A percentile compares a stretch with the other conserved stretches of the same genome.
phyloP scores from a whole-genome alignment of 2,113 vertebrate species.

The Casuarius casuarius region DNA sequence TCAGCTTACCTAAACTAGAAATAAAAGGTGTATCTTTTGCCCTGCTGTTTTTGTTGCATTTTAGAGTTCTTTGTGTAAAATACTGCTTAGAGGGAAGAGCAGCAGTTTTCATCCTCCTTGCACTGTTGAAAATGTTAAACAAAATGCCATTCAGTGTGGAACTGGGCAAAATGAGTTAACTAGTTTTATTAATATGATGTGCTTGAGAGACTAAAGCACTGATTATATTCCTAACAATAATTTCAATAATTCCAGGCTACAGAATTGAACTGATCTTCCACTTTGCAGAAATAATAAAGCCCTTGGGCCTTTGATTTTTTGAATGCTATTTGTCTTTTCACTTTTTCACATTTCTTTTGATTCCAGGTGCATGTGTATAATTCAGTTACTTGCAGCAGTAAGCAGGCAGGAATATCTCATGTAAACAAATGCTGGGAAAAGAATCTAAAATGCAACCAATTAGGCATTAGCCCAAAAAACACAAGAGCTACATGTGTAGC shows the following conservation, averaged over 20 bases:
- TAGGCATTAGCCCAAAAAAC: neutral
- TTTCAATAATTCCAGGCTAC: neutral
- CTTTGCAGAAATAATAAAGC: neutral
- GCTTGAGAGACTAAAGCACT: neutral
- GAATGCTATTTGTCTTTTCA: neutral
- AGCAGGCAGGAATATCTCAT: neutral
- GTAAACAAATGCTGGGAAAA: neutral
- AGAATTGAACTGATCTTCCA: neutral
- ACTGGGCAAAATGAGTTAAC: neutral
- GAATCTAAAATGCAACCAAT: neutral
- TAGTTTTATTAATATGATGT: neutral
- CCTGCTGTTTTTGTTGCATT: neutral
- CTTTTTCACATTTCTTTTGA: neutral
- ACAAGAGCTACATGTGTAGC: neutral
- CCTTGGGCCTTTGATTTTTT: neutral
- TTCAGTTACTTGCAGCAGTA: neutral
- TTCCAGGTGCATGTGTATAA: neutral
- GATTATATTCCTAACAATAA: neutral
- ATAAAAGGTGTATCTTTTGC: neutral
- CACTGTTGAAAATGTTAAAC: neutral
- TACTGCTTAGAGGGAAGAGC: neutral
- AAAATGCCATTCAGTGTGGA: neutral
- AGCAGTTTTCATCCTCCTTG: neutral
- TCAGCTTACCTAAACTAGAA: neutral
- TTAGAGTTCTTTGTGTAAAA: neutral